Evolutionary conservation across 2,113 vertebrate genomes (phyloP).

Genomic region (Laticauda laticaudata): DNA sequence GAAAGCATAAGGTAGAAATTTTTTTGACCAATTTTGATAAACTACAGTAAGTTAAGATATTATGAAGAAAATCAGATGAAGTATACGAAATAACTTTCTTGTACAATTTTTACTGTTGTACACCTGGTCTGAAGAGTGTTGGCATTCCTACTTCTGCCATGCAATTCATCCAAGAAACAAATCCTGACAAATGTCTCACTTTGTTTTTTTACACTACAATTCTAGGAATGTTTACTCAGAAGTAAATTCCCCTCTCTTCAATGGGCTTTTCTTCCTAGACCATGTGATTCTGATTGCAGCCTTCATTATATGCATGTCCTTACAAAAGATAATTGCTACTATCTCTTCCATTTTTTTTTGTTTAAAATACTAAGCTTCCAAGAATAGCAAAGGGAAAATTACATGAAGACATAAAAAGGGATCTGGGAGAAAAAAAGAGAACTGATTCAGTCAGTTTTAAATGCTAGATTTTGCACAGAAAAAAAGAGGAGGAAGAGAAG

Average conservation of each 20-base stretch:
- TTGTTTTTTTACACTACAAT: neutral
- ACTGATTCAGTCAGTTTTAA: conserved; percentile 52
- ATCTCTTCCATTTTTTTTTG: neutral
- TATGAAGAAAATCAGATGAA: neutral
- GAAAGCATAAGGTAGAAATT: neutral
- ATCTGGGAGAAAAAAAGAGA: conserved; percentile 18
- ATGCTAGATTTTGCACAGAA: conserved; percentile 54
- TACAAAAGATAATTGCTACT: conserved; percentile 9
- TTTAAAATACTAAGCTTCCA: conserved; percentile 10
- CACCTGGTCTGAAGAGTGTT: neutral
- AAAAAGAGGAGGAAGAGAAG: conserved; percentile 45
- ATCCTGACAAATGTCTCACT: neutral
- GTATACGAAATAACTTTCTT: neutral
- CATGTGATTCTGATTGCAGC: neutral
- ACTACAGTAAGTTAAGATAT: neutral
- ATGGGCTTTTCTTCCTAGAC: neutral
- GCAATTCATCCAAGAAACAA: neutral
- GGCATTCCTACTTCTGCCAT: neutral
- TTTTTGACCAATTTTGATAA: too few species aligned
- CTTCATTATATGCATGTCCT: conserved; percentile 8
- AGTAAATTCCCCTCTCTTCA: neutral
- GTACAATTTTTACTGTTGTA: neutral
- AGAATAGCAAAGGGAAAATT: conserved; percentile 9
- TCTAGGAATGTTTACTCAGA: neutral
- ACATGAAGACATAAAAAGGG: conserved; percentile 35